phyloP scores from a whole-genome alignment of 2,888 invertebrate species.

The Amphipyra tragopoginis region DNA sequence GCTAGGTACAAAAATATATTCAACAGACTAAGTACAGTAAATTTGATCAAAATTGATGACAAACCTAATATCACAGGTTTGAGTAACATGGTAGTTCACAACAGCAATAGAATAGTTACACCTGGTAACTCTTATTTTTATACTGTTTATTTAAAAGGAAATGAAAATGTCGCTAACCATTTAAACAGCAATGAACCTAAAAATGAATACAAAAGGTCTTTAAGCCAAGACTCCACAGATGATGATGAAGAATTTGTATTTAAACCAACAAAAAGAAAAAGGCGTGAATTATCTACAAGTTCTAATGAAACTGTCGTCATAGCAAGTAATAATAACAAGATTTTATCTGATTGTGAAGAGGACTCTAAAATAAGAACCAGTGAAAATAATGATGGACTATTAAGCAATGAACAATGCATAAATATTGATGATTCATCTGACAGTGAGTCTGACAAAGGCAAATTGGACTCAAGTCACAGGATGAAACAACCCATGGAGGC shows the following conservation, averaged over 20 bases:
- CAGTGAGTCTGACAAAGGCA: slow-evolving; percentile 60
- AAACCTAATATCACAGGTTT: slow-evolving; percentile 73
- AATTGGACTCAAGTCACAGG: slow-evolving; percentile 28
- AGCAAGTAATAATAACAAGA: slow-evolving; percentile 53
- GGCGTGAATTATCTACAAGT: slow-evolving; percentile 67
- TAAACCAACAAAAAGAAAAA: slow-evolving; percentile 54
- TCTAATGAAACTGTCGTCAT: slow-evolving; percentile 68
- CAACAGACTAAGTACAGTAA: slow-evolving; percentile 67
- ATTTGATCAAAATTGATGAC: slow-evolving; percentile 69
- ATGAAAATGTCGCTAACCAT: slow-evolving; percentile 10
- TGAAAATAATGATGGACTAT: slow-evolving; percentile 16
- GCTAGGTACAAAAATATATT: slow-evolving; percentile 62
- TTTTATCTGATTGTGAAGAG: slow-evolving; percentile 35
- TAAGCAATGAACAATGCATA: slow-evolving; percentile 68
- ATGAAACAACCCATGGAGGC: slow-evolving; percentile 40
- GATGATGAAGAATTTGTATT: slow-evolving; percentile 47
- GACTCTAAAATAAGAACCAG: slow-evolving; percentile 17
- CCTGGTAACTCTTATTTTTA: slow-evolving; percentile 64
- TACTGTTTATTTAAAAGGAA: slow-evolving; percentile 64
- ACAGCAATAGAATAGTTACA: slow-evolving; percentile 68
- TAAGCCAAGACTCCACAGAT: slow-evolving; percentile 48
- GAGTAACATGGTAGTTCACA: slow-evolving; percentile 67
- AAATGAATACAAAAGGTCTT: neutral
- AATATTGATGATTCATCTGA: slow-evolving; percentile 77
- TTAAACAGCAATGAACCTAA: neutral